phyloP scores from a whole-genome alignment of 1,140 invertebrate genomes.

The Caenorhabditis brenneri region DNA sequence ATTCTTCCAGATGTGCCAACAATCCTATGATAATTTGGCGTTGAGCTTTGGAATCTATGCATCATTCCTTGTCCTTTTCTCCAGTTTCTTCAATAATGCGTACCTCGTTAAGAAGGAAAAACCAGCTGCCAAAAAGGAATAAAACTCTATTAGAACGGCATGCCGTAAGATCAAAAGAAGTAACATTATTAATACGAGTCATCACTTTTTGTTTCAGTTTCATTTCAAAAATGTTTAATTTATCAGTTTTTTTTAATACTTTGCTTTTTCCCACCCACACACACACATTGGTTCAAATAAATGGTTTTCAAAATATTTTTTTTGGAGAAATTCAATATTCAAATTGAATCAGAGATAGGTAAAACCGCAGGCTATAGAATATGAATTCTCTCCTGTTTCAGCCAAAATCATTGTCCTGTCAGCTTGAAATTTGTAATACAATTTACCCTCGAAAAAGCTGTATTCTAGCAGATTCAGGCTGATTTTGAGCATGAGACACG shows the following conservation, averaged over 20 bases:
- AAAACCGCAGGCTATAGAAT: too few relatives aligned
- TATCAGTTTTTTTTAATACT: not conserved
- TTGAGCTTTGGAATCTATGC: constrained; percentile 90
- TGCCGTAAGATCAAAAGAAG: not conserved
- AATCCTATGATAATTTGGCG: constrained; percentile 84
- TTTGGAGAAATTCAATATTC: too few relatives aligned
- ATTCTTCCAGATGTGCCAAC: constrained; percentile 78
- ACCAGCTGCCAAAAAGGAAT: not conserved
- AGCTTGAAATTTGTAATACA: too few relatives aligned
- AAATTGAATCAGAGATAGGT: too few relatives aligned
- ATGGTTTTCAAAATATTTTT: too few relatives aligned
- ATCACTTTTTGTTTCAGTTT: not conserved
- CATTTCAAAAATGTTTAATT: not conserved
- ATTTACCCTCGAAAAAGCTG: too few relatives aligned
- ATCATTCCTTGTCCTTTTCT: constrained; percentile 73
- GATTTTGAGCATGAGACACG: too few relatives aligned
- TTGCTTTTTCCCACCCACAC: too few relatives aligned
- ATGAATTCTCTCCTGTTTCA: too few relatives aligned
- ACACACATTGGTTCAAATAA: too few relatives aligned
- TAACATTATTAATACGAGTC: constrained; percentile 23
- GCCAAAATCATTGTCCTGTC: too few relatives aligned
- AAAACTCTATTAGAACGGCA: not conserved
- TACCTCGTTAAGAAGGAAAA: constrained; percentile 60
- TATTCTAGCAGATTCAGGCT: too few relatives aligned
- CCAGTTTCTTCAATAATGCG: constrained; percentile 72